Conservation (phyloP, 2,888 invertebrate genomes). For the Antitype chi region DNA sequence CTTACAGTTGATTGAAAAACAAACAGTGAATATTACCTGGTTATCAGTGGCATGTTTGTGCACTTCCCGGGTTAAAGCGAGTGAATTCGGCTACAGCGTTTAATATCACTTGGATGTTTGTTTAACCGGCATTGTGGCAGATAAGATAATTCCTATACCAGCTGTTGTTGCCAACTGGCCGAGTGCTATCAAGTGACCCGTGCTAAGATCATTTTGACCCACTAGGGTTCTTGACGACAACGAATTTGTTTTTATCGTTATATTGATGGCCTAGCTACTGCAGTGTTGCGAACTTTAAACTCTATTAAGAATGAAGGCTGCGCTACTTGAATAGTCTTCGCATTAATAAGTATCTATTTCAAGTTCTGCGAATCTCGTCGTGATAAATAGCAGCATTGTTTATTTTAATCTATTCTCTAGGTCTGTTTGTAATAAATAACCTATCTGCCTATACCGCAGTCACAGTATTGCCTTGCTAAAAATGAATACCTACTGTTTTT, state of each 20-base stretch:
- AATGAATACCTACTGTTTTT: conserved; percentile 9
- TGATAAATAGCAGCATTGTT: conserved; percentile 50
- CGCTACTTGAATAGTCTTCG: conserved; percentile 16
- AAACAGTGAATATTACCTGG: conserved; percentile 49
- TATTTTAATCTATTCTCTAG: conserved; percentile 55
- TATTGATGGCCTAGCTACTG: conserved; percentile 17
- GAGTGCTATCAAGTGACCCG: conserved; percentile 67
- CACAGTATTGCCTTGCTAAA: conserved; percentile 41
- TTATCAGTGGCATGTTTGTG: conserved; percentile 57
- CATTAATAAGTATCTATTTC: conserved; percentile 23
- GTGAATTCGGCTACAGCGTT: conserved; percentile 58
- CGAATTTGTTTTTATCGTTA: conserved; percentile 36
- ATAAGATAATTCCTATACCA: conserved; percentile 73
- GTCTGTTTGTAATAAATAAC: conserved; percentile 43
- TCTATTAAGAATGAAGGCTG: conserved; percentile 28
- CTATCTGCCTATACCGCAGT: conserved; percentile 13
- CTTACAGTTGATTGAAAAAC: conserved; percentile 53
- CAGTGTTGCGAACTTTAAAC: conserved; percentile 46
- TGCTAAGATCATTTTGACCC: conserved; percentile 57
- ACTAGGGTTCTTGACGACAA: conserved; percentile 37
- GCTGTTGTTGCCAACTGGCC: conserved; percentile 70
- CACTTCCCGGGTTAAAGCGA: conserved; percentile 71
- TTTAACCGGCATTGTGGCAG: conserved; percentile 66
- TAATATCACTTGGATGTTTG: conserved; percentile 66
- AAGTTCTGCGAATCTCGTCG: conserved; percentile 50